These are phyloP conservation scores for Tinea semifulvella DNA, from an alignment of 2,888 invertebrate species.

Conservation along the genomic window DNA sequence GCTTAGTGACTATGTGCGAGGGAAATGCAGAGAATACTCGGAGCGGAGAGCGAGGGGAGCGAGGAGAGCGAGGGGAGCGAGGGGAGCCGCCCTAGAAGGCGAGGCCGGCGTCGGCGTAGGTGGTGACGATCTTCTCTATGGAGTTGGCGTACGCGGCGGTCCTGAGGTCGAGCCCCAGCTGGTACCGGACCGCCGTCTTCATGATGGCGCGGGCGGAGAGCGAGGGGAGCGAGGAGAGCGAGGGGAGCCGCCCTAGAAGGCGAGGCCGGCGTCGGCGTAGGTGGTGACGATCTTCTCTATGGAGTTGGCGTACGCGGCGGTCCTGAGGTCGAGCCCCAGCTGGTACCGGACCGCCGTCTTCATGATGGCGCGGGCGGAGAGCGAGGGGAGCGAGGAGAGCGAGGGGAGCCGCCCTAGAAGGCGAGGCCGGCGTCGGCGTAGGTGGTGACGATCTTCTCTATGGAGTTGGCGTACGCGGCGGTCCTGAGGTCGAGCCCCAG, in stretches of 20 bases:
- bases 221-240: too few relatives aligned
- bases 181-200: conserved; percentile 90
- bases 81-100: too few relatives aligned
- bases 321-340: conserved; percentile 92
- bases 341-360: conserved; percentile 91
- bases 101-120: conserved; percentile 93
- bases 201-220: too few relatives aligned
- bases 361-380: too few relatives aligned
- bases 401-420: too few relatives aligned
- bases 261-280: conserved; percentile 93
- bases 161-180: conserved; percentile 93
- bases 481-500: conserved; percentile 94
- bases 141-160: conserved; percentile 97
- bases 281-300: conserved; percentile 97
- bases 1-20: too few relatives aligned
- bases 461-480: conserved; percentile 95
- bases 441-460: conserved; percentile 96
- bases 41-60: too few relatives aligned
- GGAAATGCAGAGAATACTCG: too few relatives aligned
- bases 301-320: conserved; percentile 95
- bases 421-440: conserved; percentile 95
- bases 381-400: too few relatives aligned
- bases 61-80: too few relatives aligned
- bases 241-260: too few relatives aligned
- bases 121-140: conserved; percentile 95